Evolutionary conservation across 2,888 invertebrate genomes (phyloP), one percentile per base, ranked within the genome.

Genomic region (Cheilosia grossa): DNA sequence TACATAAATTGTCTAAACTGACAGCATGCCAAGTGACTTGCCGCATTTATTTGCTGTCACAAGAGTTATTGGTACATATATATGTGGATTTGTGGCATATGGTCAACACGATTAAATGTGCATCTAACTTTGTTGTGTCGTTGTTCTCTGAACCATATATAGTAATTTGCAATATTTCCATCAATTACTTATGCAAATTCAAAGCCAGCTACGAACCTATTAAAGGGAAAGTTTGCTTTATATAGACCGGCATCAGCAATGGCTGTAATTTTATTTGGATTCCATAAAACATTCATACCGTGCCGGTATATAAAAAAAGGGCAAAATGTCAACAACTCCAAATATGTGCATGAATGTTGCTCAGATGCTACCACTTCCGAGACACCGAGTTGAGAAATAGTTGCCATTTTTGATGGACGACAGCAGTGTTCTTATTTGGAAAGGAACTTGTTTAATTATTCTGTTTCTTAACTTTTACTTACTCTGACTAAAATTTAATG

Each of bases 1-100:
- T 59, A 21, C 66, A 80, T 80, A 74, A 74, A 74, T 74, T 59
- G 59, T 59, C 66, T 49, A 17, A 58, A 59, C 73, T 73, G 79
- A 80, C 64, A 64, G 42, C 40, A 17, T 15, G 21, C 44, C 13
- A 33, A 54, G 42, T 37, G 33, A 37, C 7, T 58, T 49, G 40
- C 24, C 42, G 49, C 47, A 59, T 53, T 67, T 44, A 53, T 69
- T 77, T 44, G 13, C 61, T 63, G 77, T 69, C 70, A 37, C 51
- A 64, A 79, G 40, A 44, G 33, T 17, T 44, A 66, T 63, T 49
- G 61, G 61, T 63, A 19, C 13, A 9, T 19, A 27, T 24, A 9
- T 19, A 27, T 24, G 61, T 40, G 30, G 51, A 49, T 51, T 42
- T 44, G 64, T 64, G 64, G 58, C 64, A 59, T 80, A 67, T 66